Base-by-base conservation (phyloP, 2,113 vertebrate genomes). In the Panthera uncia region DNA sequence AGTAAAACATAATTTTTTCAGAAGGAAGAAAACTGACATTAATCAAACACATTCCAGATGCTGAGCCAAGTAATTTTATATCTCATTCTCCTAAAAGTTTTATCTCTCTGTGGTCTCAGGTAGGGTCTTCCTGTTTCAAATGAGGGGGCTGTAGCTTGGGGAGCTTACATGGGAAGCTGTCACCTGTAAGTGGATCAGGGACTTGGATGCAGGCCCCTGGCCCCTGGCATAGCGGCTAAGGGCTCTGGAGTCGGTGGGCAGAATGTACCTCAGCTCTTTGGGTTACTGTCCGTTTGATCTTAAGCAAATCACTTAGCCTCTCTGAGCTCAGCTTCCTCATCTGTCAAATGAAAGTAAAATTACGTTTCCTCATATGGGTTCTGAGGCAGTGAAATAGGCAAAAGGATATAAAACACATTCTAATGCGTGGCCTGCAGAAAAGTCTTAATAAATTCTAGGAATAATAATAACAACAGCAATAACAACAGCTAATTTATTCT, bases 1-100 rank as follows among this genome's bases (percentile, higher is more conserved):
- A 79, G 71, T 82, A 41, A 83, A 88, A 27, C n/a, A 71, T 19
- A 68, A 50, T 78, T 84, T 95, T 95, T 91, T 71, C 61, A 88
- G 29, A 85, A 94, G 71, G 48, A 84, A 83, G 82, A 82, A 84
- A 74, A 74, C 14, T 4, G 48, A 50, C 11, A 71, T 78, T 88
- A 80, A 83, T 76, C 38, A 78, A 57, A 57, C 1, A 61, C 21
- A 50, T 73, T 61, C 15, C 6, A 95, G 63, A n/a, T 29, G 74
- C 31, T 68, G 16, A 91, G 18, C n/a, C 45, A 91, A 57, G 23
- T 38, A 45, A 73, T 79, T 86, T 65, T 86, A 38, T 13, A 11
- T 92, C 25, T 92, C 69, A 66, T 14, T 88, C 31, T 89, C 38
- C 50, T 91, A n/a, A 79, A 85, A 61, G 38, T 33, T 73, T 83